Conservation (phyloP, 2,113 vertebrate genomes). For the Phocoena sinus region DNA sequence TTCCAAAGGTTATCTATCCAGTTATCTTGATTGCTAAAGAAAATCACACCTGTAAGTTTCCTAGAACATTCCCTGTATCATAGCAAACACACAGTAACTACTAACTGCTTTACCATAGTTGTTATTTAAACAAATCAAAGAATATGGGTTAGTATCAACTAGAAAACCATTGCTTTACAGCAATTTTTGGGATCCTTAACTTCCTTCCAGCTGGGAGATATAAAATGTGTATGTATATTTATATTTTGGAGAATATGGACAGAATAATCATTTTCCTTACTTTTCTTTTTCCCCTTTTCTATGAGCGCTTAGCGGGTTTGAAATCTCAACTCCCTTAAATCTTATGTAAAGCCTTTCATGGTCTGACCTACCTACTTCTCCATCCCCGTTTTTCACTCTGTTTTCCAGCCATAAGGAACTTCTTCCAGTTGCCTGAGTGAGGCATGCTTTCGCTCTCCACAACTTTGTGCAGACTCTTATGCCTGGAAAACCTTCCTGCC, state of each 20-base stretch:
- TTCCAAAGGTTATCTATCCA: not conserved
- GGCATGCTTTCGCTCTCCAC: not conserved
- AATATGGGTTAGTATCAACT: not conserved
- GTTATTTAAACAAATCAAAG: not conserved
- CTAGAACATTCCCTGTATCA: not conserved
- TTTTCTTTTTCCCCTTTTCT: not conserved
- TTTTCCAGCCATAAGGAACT: not conserved
- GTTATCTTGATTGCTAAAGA: not conserved
- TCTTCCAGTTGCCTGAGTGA: not conserved
- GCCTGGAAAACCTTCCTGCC: not conserved
- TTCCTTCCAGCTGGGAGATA: not conserved
- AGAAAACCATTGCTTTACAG: not conserved
- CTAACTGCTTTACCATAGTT: not conserved
- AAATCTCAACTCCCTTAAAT: not conserved
- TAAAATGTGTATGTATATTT: not conserved
- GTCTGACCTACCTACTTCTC: not conserved
- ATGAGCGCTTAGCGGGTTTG: not conserved
- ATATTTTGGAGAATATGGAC: not conserved
- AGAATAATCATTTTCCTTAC: not conserved
- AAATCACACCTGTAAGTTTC: not conserved
- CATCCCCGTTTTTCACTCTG: not conserved
- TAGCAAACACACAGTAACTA: not conserved
- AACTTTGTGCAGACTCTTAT: not conserved
- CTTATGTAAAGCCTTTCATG: not conserved
- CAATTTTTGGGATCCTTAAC: not conserved